Percentiles rank a stretch among this genome's conserved stretches.
Evolutionary conservation across 2,888 invertebrate species (phyloP).

Genomic region (Cryptocheilus praepositus): DNA sequence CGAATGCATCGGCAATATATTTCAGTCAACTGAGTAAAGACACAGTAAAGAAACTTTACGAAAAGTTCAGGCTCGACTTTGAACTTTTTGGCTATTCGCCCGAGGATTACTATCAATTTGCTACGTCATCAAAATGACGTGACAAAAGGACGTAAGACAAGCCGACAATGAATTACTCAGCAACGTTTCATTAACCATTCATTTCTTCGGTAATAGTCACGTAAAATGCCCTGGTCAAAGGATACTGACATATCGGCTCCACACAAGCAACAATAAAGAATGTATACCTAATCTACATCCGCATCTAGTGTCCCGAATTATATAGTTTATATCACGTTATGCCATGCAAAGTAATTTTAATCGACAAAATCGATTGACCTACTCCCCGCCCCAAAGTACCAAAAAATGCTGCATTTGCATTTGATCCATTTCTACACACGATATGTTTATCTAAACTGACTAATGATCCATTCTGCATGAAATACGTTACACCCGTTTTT

Average conservation of each 20-base stretch:
- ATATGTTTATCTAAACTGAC: too few relatives aligned
- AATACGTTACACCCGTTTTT: neutral
- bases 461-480: neutral
- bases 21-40: constrained; percentile 72
- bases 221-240: too few relatives aligned
- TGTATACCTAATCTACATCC: too few relatives aligned
- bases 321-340: constrained; percentile 53
- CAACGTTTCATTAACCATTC: too few relatives aligned
- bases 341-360: constrained; percentile 56
- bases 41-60: constrained; percentile 71
- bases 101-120: constrained; percentile 67
- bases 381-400: constrained; percentile 59
- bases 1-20: constrained; percentile 70
- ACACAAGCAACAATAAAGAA: too few relatives aligned
- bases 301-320: constrained; percentile 43
- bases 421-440: too few relatives aligned
- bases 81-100: constrained; percentile 76
- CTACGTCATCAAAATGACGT: constrained; percentile 33
- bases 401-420: constrained; percentile 25
- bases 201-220: too few relatives aligned
- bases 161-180: too few relatives aligned
- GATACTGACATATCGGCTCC: too few relatives aligned
- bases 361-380: constrained; percentile 66
- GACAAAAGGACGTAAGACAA: too few relatives aligned
- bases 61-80: constrained; percentile 76